Evolutionary conservation across 2,888 invertebrate species (phyloP).

Genomic region (Notocelia uddmanniana): DNA sequence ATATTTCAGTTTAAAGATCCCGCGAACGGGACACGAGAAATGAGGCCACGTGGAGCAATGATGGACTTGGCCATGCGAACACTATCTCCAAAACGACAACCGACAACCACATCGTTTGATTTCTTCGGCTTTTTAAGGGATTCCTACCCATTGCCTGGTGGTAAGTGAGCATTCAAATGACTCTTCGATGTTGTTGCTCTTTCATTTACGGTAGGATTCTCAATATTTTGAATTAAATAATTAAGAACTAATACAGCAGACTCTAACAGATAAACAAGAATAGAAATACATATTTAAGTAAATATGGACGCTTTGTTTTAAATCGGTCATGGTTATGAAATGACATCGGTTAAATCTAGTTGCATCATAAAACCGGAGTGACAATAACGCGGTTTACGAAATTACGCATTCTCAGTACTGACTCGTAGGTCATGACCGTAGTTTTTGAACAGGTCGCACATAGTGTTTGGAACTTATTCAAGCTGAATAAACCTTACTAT

Average conservation of each 20-base stretch:
- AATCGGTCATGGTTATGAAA: constrained; percentile 35
- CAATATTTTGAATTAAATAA: not conserved
- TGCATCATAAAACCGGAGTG: constrained; percentile 27
- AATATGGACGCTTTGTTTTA: not conserved
- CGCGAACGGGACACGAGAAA: constrained; percentile 25
- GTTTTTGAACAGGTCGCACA: constrained; percentile 4
- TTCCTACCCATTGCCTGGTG: constrained; percentile 46
- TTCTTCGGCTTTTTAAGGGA: constrained; percentile 47
- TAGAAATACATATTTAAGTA: not conserved
- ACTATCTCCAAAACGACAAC: constrained; percentile 24
- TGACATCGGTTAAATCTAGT: constrained; percentile 21
- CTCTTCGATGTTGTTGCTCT: constrained; percentile 1
- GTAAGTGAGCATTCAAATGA: constrained; percentile 35
- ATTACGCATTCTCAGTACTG: constrained; percentile 2
- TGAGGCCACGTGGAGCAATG: constrained; percentile 44
- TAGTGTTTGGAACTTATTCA: not conserved
- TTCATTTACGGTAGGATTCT: constrained; percentile 3
- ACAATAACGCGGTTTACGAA: constrained; percentile 25
- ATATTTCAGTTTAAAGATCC: constrained; percentile 36
- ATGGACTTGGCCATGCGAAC: constrained; percentile 41
- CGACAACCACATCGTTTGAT: constrained; percentile 30
- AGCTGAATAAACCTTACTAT: not conserved
- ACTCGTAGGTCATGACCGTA: not conserved
- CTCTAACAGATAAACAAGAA: not conserved
- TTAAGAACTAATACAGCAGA: not conserved